These are phyloP conservation scores for Lycopodina hypogea DNA, from an alignment of 37 sponge, comb jelly and placozoan species.

Conservation along the genomic window DNA sequence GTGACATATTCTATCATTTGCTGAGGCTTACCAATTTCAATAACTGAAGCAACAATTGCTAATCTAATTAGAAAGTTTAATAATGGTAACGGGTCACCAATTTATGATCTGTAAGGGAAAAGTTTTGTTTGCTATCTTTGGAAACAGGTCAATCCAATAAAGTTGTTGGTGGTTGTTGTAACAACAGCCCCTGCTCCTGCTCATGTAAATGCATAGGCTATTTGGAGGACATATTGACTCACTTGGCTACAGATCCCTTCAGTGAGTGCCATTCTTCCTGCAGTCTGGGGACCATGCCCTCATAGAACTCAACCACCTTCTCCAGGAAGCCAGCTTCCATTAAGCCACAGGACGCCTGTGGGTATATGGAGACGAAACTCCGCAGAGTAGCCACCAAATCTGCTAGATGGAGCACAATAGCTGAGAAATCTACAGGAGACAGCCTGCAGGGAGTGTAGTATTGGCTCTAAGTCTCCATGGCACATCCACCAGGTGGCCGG, in stretches of 20 bases:
- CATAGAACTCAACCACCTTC: conserved; percentile 44
- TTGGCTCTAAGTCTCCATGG: conserved; percentile 7
- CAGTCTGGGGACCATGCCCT: conserved; percentile 20
- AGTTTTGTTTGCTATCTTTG: too few relatives aligned
- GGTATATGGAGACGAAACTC: conserved; percentile 30
- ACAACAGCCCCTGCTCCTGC: too few relatives aligned
- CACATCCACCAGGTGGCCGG: conserved; percentile 2
- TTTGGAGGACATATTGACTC: too few relatives aligned
- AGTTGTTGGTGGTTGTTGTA: too few relatives aligned
- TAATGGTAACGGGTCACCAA: too few relatives aligned
- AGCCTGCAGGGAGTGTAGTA: conserved; percentile 10
- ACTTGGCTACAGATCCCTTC: conserved; percentile 1
- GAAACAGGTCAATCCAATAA: too few relatives aligned
- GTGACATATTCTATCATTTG: too few relatives aligned
- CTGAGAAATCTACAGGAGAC: conserved; percentile 12
- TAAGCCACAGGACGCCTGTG: conserved; percentile 13
- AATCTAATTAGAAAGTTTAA: too few relatives aligned
- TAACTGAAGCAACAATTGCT: too few relatives aligned
- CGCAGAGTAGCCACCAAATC: conserved; percentile 32
- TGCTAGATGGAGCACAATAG: conserved; percentile 19
- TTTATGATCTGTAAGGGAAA: too few relatives aligned
- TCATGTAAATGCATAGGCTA: too few relatives aligned
- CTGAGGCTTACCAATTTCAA: too few relatives aligned
- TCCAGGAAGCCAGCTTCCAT: conserved; percentile 18
- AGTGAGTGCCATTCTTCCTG: conserved; percentile 42